phyloP scores from a whole-genome alignment of 2,113 vertebrate species.

The Mesocricetus auratus region DNA sequence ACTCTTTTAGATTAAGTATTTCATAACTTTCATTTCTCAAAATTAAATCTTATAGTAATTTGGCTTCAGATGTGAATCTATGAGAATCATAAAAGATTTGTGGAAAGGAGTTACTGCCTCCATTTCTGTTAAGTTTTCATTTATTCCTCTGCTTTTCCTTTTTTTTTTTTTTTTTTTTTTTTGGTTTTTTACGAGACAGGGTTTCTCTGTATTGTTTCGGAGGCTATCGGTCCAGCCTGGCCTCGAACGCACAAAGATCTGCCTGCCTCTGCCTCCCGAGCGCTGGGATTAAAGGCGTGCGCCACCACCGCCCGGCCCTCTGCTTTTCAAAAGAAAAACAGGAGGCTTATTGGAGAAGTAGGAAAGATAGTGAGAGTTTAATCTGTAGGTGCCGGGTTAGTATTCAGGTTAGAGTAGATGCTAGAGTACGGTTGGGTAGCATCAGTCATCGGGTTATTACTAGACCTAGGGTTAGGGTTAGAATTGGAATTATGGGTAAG shows the following conservation, averaged over 20 bases:
- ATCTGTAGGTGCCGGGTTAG: not conserved
- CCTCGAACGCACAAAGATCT: no score
- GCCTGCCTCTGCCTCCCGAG: no score
- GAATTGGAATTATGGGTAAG: not conserved
- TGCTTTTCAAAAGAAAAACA: slow-evolving; percentile 65
- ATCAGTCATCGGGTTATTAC: no score
- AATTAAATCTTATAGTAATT: slow-evolving; percentile 64
- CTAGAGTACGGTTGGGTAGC: no score
- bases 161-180: no score
- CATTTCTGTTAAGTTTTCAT: slow-evolving; percentile 61
- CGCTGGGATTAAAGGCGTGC: no score
- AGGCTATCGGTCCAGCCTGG: no score
- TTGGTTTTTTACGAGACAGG: no score
- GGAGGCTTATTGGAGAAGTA: not conserved
- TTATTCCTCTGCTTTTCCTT: slow-evolving; percentile 57
- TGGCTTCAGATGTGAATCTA: slow-evolving; percentile 63
- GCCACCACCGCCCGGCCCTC: no score
- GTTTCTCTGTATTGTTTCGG: no score
- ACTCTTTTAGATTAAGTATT: slow-evolving; percentile 78
- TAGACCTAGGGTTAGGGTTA: not conserved
- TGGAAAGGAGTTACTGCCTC: slow-evolving; percentile 49
- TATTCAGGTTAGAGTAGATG: not conserved
- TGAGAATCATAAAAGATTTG: slow-evolving; percentile 78
- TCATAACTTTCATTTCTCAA: slow-evolving; percentile 66
- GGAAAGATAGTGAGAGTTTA: not conserved